Percentiles rank a stretch among this genome's conserved stretches.
Conservation (phyloP, 2,888 invertebrate species). For the Noctuana brunneofusca region DNA sequence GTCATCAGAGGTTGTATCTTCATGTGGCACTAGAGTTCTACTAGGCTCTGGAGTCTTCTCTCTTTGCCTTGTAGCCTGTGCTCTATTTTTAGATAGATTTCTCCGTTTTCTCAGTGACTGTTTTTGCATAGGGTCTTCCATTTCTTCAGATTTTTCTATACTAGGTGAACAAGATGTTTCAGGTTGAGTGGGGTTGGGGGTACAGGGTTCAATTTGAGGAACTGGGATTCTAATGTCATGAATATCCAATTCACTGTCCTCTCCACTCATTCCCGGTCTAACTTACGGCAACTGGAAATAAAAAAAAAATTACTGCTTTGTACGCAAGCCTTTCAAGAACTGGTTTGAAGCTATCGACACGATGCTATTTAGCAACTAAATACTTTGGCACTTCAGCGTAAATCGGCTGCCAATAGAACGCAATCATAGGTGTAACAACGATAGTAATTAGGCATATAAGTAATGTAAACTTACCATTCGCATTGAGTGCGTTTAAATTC, state of each 20-base stretch:
- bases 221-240: slow-evolving; percentile 59
- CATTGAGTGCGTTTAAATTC: slow-evolving; percentile 52
- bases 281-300: slow-evolving; percentile 48
- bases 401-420: slow-evolving; percentile 66
- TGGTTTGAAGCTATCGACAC: slow-evolving; percentile 54
- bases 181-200: slow-evolving; percentile 58
- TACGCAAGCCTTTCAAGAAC: slow-evolving; percentile 38
- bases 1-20: slow-evolving; percentile 85
- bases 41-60: slow-evolving; percentile 80
- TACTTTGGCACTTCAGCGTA: slow-evolving; percentile 60
- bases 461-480: slow-evolving; percentile 67
- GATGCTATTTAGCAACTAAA: slow-evolving; percentile 36
- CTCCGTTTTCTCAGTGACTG: slow-evolving; percentile 84
- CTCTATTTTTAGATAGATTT: slow-evolving; percentile 82
- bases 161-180: not conserved
- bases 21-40: slow-evolving; percentile 73
- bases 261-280: slow-evolving; percentile 63
- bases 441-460: slow-evolving; percentile 51
- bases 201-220: slow-evolving; percentile 65
- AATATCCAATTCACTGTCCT: slow-evolving; percentile 47
- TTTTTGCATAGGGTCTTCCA: slow-evolving; percentile 67
- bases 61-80: slow-evolving; percentile 71
- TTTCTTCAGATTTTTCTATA: slow-evolving; percentile 49
- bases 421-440: slow-evolving; percentile 47
- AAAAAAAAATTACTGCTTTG: slow-evolving; percentile 45